These are phyloP conservation scores for Ypsolopha scabrella DNA, from an alignment of 2,888 invertebrate species.

Conservation along the genomic window DNA sequence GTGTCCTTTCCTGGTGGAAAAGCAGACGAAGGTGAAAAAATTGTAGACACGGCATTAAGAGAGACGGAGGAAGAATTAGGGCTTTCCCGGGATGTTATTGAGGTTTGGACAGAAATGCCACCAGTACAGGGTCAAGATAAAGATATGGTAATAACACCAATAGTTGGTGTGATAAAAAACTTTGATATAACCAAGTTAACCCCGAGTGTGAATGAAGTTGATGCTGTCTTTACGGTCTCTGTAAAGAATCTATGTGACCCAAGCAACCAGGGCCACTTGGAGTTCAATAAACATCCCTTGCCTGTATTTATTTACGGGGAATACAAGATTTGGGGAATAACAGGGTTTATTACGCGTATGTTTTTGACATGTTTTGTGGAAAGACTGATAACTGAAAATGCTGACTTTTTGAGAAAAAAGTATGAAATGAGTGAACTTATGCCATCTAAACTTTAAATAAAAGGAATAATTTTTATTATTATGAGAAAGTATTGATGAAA, in stretches of 20 bases:
- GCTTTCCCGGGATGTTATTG: slow-evolving; percentile 68
- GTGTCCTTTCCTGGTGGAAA: slow-evolving; percentile 91
- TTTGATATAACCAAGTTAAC: slow-evolving; percentile 62
- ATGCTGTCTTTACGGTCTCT: slow-evolving; percentile 79
- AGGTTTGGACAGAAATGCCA: slow-evolving; percentile 74
- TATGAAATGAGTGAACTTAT: slow-evolving; percentile 35
- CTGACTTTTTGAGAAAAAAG: slow-evolving; percentile 33
- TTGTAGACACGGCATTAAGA: slow-evolving; percentile 81
- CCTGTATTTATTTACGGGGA: slow-evolving; percentile 69
- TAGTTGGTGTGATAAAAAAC: slow-evolving; percentile 72
- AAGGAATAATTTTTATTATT: not conserved
- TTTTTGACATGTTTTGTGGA: slow-evolving; percentile 56
- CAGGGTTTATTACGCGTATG: slow-evolving; percentile 81
- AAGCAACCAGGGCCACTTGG: slow-evolving; percentile 71
- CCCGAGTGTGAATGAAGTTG: slow-evolving; percentile 80
- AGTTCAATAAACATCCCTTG: slow-evolving; percentile 61
- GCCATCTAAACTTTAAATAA: slow-evolving; percentile 31
- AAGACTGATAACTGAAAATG: slow-evolving; percentile 24
- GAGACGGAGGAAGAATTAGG: slow-evolving; percentile 93
- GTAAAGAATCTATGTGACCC: slow-evolving; percentile 74
- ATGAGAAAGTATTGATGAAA: not conserved
- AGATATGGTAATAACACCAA: slow-evolving; percentile 76
- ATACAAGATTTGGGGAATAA: slow-evolving; percentile 81
- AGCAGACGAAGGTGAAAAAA: slow-evolving; percentile 73
- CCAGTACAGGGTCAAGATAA: slow-evolving; percentile 34